Conservation (phyloP, 2,888 invertebrate genomes). For the Standfussiana lucernea region DNA sequence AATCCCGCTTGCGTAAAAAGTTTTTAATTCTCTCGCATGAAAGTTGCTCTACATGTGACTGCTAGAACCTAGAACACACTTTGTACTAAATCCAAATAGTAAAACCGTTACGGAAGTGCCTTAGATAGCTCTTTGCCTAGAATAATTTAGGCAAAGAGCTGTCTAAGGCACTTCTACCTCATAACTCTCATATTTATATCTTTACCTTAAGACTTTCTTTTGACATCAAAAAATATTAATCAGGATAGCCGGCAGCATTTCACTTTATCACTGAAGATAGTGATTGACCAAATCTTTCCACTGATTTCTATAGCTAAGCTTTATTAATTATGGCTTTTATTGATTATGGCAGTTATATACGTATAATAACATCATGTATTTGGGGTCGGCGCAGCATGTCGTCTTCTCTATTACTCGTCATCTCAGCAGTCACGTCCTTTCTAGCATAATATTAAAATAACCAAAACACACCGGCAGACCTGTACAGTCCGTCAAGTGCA, state of each 20-base stretch:
- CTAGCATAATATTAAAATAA: constrained; percentile 20
- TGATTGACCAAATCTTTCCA: not conserved
- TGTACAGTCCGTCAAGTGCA: constrained; percentile 59
- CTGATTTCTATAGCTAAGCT: not conserved
- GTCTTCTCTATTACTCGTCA: too few relatives aligned
- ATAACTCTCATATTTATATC: not conserved
- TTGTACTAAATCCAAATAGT: not conserved
- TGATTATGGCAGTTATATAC: not conserved
- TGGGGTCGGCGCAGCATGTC: too few relatives aligned
- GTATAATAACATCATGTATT: too few relatives aligned
- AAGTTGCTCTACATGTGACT: not conserved
- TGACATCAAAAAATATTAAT: not conserved
- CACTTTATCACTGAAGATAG: not conserved
- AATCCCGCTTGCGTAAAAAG: not conserved
- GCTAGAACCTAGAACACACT: not conserved
- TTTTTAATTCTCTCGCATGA: not conserved
- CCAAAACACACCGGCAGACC: constrained; percentile 44
- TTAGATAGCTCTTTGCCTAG: too few relatives aligned
- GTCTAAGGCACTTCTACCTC: not conserved
- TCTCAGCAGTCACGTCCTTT: too few relatives aligned
- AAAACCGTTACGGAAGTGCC: not conserved
- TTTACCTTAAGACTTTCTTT: too few relatives aligned
- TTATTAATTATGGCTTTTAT: too few relatives aligned
- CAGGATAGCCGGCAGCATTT: not conserved
- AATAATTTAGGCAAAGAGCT: not conserved